Evolutionary conservation across 37 sponge, comb jelly and placozoan genomes (phyloP), one percentile per base, ranked within the genome.

Genomic region (Chondrosia reniformis): DNA sequence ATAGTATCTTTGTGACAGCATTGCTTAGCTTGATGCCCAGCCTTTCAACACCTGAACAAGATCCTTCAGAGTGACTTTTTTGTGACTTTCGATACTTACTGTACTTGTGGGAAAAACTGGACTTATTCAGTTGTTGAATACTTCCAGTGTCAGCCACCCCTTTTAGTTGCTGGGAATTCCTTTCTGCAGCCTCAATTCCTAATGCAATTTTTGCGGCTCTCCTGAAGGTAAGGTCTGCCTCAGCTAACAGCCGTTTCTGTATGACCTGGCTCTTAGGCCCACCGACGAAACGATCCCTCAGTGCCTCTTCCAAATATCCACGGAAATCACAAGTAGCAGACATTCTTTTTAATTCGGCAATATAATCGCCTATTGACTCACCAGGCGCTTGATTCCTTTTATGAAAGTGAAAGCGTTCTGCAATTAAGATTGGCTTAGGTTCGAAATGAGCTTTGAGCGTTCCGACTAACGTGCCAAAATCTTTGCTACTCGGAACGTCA

Each of bases 1-100:
- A 10, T 25, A 33, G n/a, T 19, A 77, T 57, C 62, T 25, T 8
- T 33, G 21, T 59, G 33, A 3, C 61, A 17, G 13, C 77, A 77
- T 4, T 33, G 3, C 1, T 37, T 31, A 13, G 38, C 61, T 36
- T 4, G 41, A 42, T 77, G 77, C 15, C 32, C 27, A 4, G 59
- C 17, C n/a, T 30, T 41, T 13, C 77, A 59, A 77, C 77, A 77
- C 25, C 77, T 37, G 45, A n/a, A n/a, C n/a, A n/a, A n/a, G n/a
- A n/a, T n/a, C n/a, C n/a, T n/a, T n/a, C n/a, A n/a, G n/a, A n/a
- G n/a, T n/a, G n/a, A n/a, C n/a, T n/a, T n/a, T n/a, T n/a, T n/a
- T n/a, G n/a, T n/a, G n/a, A n/a, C n/a, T n/a, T n/a, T n/a, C n/a
- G n/a, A n/a, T n/a, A n/a, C n/a, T n/a, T n/a, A n/a, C n/a, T n/a